These are phyloP conservation scores for Busseola fusca DNA, from an alignment of 2,888 invertebrate species.

Conservation along the genomic window DNA sequence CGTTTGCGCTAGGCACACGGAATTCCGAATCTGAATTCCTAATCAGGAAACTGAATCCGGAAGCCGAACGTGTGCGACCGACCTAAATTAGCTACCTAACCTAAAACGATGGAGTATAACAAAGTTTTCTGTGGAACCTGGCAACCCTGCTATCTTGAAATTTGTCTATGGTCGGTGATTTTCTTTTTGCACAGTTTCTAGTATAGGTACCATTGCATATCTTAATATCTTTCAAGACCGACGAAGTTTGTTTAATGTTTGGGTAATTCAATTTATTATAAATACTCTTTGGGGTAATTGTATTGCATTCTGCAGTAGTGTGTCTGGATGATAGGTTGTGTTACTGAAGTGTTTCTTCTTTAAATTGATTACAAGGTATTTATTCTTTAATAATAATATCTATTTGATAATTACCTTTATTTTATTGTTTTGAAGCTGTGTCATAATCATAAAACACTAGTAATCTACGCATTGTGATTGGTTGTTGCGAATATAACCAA, in stretches of 20 bases:
- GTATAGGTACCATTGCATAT: background rate
- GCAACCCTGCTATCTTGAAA: constrained; percentile 24
- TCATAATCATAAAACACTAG: background rate
- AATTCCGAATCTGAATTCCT: too few species aligned
- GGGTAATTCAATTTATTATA: too few species aligned
- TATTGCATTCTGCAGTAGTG: constrained; percentile 5
- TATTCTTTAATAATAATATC: background rate
- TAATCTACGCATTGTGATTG: background rate
- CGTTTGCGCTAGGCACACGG: too few species aligned
- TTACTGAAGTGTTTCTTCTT: background rate
- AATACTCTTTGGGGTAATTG: too few species aligned
- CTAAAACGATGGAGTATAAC: too few species aligned
- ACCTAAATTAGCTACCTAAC: too few species aligned
- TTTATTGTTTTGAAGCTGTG: background rate
- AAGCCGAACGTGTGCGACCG: too few species aligned
- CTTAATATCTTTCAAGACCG: background rate
- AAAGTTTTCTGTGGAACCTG: background rate
- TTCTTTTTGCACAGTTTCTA: background rate
- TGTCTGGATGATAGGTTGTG: constrained; percentile 10
- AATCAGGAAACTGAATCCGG: too few species aligned
- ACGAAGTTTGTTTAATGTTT: background rate
- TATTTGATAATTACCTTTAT: background rate
- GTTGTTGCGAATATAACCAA: background rate
- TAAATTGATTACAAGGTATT: constrained; percentile 8
- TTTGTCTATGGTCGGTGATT: constrained; percentile 46